Base-by-base conservation (phyloP, 1,140 invertebrate genomes). In the Sinonovacula constricta region DNA sequence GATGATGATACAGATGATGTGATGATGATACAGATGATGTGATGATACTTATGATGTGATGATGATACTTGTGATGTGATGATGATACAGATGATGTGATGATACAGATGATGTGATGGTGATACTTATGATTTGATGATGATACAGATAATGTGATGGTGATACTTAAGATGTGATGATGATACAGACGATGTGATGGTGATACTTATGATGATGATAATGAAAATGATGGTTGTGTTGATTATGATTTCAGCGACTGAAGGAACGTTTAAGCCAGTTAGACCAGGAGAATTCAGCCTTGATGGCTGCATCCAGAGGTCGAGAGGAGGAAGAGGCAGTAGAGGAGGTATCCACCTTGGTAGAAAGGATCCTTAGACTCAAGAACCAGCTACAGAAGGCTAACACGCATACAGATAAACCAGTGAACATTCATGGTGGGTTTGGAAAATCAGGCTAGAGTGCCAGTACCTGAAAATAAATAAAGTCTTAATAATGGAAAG, bases 191-290 rank as follows among this genome's bases (percentile, higher is more conserved):
- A n/a, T n/a, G n/a, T n/a, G n/a, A n/a, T n/a, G n/a, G n/a, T n/a
- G n/a, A n/a, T n/a, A n/a, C n/a, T n/a, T n/a, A n/a, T n/a, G n/a
- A n/a, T n/a, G n/a, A n/a, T n/a, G n/a, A n/a, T n/a, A n/a, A n/a
- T n/a, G n/a, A n/a, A n/a, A n/a, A n/a, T n/a, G n/a, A n/a, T n/a
- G n/a, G n/a, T n/a, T n/a, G n/a, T n/a, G n/a, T n/a, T n/a, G n/a
- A n/a, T n/a, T n/a, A n/a, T n/a, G n/a, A 10, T 28, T 56, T 33
- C 68, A 94, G 77, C 93, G 94, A 82, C 89, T 96, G 1, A 94
- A 95, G 81, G 94, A 91, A 18, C 71, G 89, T 18, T 83, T 90
- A 26, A 84, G 81, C 22, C 89, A 90, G 81, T 81, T 92, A 4
- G 91, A 92, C 70, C 49, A 88, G 65, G 91, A 91, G 81, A 91